A percentile compares a stretch with the other conserved stretches of the same genome.
phyloP scores from a whole-genome alignment of 2,888 invertebrate species.

The Clitarchus hookeri region DNA sequence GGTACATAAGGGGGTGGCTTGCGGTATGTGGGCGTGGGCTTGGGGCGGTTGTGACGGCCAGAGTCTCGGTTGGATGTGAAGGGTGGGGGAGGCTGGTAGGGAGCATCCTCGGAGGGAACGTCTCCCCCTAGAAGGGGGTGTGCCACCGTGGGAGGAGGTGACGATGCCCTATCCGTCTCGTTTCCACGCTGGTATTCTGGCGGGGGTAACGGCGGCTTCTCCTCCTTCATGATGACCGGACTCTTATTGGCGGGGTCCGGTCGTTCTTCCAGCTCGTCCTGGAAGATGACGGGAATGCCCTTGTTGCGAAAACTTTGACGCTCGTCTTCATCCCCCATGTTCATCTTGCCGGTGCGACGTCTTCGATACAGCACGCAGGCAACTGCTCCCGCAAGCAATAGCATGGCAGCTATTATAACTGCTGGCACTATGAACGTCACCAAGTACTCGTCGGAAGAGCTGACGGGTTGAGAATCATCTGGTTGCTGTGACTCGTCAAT shows the following conservation, averaged over 20 bases:
- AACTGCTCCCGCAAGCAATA: slow-evolving; percentile 82
- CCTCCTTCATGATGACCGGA: slow-evolving; percentile 92
- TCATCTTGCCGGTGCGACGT: slow-evolving; percentile 80
- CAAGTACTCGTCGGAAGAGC: slow-evolving; percentile 55
- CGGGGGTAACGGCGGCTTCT: slow-evolving; percentile 89
- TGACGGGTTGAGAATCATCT: slow-evolving; percentile 53
- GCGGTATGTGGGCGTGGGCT: slow-evolving; percentile 87
- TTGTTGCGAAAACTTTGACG: slow-evolving; percentile 64
- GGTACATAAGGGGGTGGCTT: slow-evolving; percentile 97
- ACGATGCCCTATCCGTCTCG: slow-evolving; percentile 43
- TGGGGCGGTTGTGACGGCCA: slow-evolving; percentile 74
- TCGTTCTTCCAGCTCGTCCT: slow-evolving; percentile 94
- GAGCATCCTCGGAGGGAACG: slow-evolving; percentile 61
- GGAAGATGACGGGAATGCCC: slow-evolving; percentile 93
- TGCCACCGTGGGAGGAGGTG: slow-evolving; percentile 42
- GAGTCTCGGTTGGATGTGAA: slow-evolving; percentile 75
- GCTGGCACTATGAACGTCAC: slow-evolving; percentile 87
- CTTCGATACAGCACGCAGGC: slow-evolving; percentile 87
- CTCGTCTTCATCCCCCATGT: slow-evolving; percentile 76
- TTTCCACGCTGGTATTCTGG: slow-evolving; percentile 71
- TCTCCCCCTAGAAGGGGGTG: slow-evolving; percentile 52
- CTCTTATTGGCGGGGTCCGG: slow-evolving; percentile 88
- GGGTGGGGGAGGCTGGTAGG: slow-evolving; percentile 90
- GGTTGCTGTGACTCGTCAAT: slow-evolving; percentile 37
- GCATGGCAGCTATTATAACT: slow-evolving; percentile 84